Evolutionary conservation across 2,888 invertebrate genomes (phyloP).

Genomic region (Antheraea yamamai): DNA sequence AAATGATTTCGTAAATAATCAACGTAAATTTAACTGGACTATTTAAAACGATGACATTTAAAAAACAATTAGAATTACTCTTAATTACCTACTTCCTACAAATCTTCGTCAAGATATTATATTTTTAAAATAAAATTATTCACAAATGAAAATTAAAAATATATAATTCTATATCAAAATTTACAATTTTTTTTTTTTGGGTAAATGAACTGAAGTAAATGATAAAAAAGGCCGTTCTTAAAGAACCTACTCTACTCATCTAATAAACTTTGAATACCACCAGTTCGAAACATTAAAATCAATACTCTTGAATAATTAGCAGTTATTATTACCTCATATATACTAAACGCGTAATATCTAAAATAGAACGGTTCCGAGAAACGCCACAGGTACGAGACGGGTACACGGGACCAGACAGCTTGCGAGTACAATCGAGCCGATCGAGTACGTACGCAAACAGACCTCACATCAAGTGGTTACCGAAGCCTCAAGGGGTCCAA

Average conservation of each 20-base stretch:
- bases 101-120: background rate
- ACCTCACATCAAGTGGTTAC: constrained; percentile 41
- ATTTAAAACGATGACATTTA: background rate
- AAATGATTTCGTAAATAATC: background rate
- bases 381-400: constrained; percentile 21
- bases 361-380: constrained; percentile 20
- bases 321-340: background rate
- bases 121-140: background rate
- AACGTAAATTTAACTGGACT: background rate
- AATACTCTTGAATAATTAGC: background rate
- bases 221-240: background rate
- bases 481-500: constrained; percentile 36
- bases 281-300: background rate
- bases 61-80: background rate
- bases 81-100: background rate
- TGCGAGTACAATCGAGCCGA: constrained; percentile 23
- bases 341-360: background rate
- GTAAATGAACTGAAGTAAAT: background rate
- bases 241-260: background rate
- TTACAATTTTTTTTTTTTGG: background rate
- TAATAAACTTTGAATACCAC: background rate
- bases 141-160: background rate
- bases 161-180: background rate
- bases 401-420: background rate
- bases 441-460: constrained; percentile 33